Evolutionary conservation across 1,140 invertebrate genomes (phyloP).

Genomic region (Lepidurus apus): DNA sequence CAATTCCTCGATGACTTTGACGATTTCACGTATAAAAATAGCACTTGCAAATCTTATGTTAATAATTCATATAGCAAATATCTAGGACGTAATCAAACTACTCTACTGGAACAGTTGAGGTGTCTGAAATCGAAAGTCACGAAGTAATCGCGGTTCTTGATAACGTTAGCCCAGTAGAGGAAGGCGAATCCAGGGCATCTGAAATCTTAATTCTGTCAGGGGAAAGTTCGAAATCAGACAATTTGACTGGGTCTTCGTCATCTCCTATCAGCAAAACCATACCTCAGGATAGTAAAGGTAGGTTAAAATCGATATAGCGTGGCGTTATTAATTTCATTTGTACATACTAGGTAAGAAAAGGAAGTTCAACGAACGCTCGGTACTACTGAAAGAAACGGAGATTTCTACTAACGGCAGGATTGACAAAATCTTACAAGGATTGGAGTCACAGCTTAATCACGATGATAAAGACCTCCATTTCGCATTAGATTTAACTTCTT

Average conservation of each 20-base stretch:
- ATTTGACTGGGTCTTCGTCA: background rate
- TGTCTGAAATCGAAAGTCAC: background rate
- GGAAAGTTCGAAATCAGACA: background rate
- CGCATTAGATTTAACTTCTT: background rate
- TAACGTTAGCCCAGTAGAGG: background rate
- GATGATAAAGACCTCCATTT: background rate
- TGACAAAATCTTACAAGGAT: background rate
- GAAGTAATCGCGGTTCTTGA: background rate
- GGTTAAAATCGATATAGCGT: background rate
- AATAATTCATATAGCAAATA: background rate
- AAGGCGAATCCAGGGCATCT: background rate
- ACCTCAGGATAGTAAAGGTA: background rate
- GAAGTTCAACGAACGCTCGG: background rate
- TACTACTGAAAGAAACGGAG: background rate
- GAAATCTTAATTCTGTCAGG: background rate
- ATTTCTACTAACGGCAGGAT: background rate
- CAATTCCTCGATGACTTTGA: too few species aligned
- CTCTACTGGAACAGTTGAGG: too few species aligned
- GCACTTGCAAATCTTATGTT: too few species aligned
- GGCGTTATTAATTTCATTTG: background rate
- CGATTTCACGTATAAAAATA: too few species aligned
- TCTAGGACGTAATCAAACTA: background rate
- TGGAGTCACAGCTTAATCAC: background rate
- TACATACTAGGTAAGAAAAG: background rate
- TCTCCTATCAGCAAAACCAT: background rate